Evolutionary conservation across 1,140 invertebrate species (phyloP).

Genomic region (Pseudomyrmex concolor): DNA sequence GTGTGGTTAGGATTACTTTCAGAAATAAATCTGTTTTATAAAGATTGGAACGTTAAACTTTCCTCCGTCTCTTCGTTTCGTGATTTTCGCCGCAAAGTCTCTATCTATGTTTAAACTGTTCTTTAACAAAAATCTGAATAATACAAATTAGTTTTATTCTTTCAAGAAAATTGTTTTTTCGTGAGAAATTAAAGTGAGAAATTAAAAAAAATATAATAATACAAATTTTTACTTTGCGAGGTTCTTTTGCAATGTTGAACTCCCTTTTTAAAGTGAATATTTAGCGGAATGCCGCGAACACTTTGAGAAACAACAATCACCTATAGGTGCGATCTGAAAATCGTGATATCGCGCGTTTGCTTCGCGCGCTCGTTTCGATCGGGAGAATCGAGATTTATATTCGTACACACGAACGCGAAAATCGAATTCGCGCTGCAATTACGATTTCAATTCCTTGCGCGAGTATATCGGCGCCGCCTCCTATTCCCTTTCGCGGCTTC

Average conservation of each 20-base stretch:
- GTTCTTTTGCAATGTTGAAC: no score
- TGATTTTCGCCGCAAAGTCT: slow-evolving; percentile 4
- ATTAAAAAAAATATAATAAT: no score
- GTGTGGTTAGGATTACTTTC: slow-evolving; percentile 16
- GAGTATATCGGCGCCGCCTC: slow-evolving; percentile 12
- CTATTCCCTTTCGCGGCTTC: slow-evolving; percentile 16
- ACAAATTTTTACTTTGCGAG: no score
- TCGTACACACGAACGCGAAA: not conserved
- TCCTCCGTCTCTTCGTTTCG: not conserved
- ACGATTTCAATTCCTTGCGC: slow-evolving; percentile 9
- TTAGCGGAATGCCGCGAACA: no score
- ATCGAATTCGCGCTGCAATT: slow-evolving; percentile 14
- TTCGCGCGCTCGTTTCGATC: not conserved
- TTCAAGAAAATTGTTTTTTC: no score
- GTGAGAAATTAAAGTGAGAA: no score
- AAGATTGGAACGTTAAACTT: slow-evolving; percentile 11
- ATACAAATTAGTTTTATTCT: no score
- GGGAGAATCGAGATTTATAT: not conserved
- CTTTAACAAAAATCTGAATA: no score
- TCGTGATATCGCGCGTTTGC: not conserved
- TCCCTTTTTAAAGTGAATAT: no score
- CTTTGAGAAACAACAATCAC: no score
- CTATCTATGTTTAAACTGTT: not conserved
- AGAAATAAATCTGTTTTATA: slow-evolving; percentile 1
- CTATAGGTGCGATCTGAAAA: not conserved